Evolutionary conservation across 2,113 vertebrate species (phyloP).

Genomic region (Eulemur macaco): DNA sequence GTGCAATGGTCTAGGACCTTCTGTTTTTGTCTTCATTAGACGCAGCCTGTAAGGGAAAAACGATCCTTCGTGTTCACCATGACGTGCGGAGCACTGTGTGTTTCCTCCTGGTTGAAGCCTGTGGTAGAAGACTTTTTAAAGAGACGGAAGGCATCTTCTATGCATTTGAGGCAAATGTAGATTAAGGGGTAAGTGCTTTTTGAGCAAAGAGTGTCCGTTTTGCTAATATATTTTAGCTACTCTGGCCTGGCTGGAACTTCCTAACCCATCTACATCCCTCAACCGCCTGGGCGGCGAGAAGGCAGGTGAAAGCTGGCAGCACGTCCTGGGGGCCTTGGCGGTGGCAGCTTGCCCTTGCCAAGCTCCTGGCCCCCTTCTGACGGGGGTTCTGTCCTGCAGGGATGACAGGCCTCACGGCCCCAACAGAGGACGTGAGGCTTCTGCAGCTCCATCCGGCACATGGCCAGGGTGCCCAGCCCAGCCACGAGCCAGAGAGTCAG

Average conservation of each 20-base stretch:
- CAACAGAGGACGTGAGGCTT: not conserved
- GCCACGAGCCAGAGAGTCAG: not conserved
- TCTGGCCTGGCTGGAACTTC: not conserved
- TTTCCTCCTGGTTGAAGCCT: not conserved
- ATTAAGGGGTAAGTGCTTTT: not conserved
- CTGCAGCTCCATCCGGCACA: not conserved
- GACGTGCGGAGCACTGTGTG: not conserved
- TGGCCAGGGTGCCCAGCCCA: not conserved
- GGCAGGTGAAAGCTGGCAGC: not conserved
- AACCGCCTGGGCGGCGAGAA: not conserved
- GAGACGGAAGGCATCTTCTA: not conserved
- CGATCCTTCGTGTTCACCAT: rapidly evolving
- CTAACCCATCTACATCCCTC: not conserved
- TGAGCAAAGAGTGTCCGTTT: not conserved
- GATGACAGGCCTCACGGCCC: not conserved
- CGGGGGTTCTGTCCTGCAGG: not conserved
- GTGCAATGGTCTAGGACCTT: not conserved
- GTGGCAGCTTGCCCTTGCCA: not conserved
- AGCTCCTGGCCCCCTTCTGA: not conserved
- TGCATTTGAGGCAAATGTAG: not conserved
- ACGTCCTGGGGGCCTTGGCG: not conserved
- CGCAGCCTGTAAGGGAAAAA: not conserved
- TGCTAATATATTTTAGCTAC: not conserved
- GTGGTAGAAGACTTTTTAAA: not conserved
- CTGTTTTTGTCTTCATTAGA: not conserved